Evolutionary conservation across 2,113 vertebrate species (phyloP), one percentile per base, ranked within the genome.

Genomic region (Guaruba guarouba): DNA sequence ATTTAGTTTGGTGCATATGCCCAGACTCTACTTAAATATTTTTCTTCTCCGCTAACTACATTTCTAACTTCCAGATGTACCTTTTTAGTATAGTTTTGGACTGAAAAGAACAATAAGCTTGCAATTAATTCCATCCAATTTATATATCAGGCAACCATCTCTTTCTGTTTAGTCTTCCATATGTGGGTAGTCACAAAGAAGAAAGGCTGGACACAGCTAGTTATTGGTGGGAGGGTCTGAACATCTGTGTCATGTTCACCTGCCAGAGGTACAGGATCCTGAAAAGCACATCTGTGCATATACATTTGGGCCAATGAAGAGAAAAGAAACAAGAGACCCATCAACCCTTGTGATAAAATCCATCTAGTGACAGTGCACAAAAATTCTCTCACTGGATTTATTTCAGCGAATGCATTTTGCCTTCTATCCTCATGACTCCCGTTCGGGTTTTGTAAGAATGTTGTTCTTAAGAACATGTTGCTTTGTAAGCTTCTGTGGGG

Each of bases 241-340:
- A 74, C 24, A 22, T 48, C 63, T 86, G 23, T 62, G 63, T 33
- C 37, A 3, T 55, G 29, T 64, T 87, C 44, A 67, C 46, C 46
- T 33, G 23, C 12, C 46, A 44, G 16, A 23, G 11, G 20, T 23
- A 28, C 9, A 55, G 29, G 12, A 86, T 81, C 13, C 16, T 4
- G 0, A 75, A 82, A 76, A 25, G 9, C 9, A 37, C 1, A 0
- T 49, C 49, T 52, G 4, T 19, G 23, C 11, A 35, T 6, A 20
- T n/a, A 44, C 12, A 31, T 70, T 78, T 84, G 28, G 33, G 14
- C 3, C 29, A 74, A 33, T 14, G 17, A 81, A 54, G 33, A 82
- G 44, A 51, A 69, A 75, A 62, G 33, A 61, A 68, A 7, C 41
- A 52, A 15, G 29, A 76, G 9, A 41, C 23, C 17, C 0, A 5